Evolutionary conservation across 2,113 vertebrate species (phyloP).

Genomic region (Tenebrosternarchus preto): DNA sequence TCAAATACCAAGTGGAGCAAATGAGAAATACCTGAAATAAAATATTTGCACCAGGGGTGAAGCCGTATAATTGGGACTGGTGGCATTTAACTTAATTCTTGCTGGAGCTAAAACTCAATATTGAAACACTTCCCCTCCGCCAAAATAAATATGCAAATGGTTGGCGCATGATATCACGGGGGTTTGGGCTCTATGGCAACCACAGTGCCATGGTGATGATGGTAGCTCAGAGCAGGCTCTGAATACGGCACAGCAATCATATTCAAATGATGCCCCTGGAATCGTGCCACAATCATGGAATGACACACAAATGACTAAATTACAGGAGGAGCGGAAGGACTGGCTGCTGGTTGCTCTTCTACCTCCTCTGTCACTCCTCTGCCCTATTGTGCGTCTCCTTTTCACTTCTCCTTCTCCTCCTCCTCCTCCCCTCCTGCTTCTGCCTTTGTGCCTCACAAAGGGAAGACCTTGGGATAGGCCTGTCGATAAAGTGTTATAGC

Average conservation of each 20-base stretch:
- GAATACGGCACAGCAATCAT: background rate
- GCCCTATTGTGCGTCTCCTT: background rate
- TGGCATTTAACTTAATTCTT: constrained; percentile 36
- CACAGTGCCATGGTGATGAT: constrained; percentile 3
- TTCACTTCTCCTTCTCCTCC: constrained; percentile 19
- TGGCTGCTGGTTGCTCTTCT: background rate
- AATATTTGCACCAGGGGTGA: constrained; percentile 17
- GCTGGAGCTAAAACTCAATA: constrained; percentile 41
- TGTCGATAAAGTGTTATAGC: background rate
- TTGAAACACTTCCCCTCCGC: constrained; percentile 36
- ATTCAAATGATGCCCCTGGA: constrained; percentile 24
- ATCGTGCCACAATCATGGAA: constrained; percentile 20
- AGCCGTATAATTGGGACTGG: constrained; percentile 33
- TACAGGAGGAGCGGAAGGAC: constrained; percentile 13
- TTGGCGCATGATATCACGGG: constrained; percentile 6
- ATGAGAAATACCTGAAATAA: constrained; percentile 35
- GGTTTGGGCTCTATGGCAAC: constrained; percentile 29
- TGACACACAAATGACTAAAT: constrained; percentile 38
- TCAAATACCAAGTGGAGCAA: background rate
- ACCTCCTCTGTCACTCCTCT: background rate
- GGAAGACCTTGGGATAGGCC: background rate
- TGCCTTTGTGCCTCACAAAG: background rate
- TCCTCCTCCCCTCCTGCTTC: background rate
- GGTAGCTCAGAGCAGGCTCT: background rate
- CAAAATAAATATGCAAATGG: constrained; percentile 40